Base-by-base conservation (phyloP, 2,797 vertebrate species). In the Aphelocoma californica region DNA sequence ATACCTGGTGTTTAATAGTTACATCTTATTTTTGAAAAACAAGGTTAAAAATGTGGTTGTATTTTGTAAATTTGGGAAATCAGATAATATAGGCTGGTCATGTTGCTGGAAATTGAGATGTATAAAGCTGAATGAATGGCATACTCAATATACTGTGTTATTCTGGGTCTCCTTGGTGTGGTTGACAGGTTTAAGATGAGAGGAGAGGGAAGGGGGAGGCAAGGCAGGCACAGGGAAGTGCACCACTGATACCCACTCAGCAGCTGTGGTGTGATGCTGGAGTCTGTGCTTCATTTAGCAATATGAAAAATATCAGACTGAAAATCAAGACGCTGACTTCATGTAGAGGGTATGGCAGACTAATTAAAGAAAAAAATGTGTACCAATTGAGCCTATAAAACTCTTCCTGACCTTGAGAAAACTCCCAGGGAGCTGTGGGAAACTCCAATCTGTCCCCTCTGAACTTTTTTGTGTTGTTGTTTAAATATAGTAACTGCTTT, bases 401-500 rank as follows among this genome's bases (percentile, higher is more conserved):
- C 93, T 90, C 87, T 92, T 96, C 79, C 86, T 93, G 84, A 86
- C 94, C 96, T 96, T 94, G 84, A 92, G 80, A 96, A 96, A 93
- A 85, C 90, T 95, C 91, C 71, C 60, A n/a, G 81, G 64, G 91
- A 95, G 92, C 96, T 96, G 95, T 97, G 97, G 96, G 96, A 97
- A 97, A 95, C 95, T 97, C 95, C 56, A 51, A 0, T 80, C 90
- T 88, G 88, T 93, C 90, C 96, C 81, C 90, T 97, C 95, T 96
- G 96, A 96, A 96, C 93, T 90, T 65, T 64, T 95, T 93, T 94
- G 86, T 80, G 77, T 44, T 93, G 86, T 88, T 94, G 73, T 94
- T 94, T 96, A 95, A 96, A 97, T 97, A 95, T 96, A 95, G 96
- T 92, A 97, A 97, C 87, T 96, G 96, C 91, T 92, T 94, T 96